phyloP scores from a whole-genome alignment of 92 coral and sea anemone genomes.

The Scolanthus callimorphus region DNA sequence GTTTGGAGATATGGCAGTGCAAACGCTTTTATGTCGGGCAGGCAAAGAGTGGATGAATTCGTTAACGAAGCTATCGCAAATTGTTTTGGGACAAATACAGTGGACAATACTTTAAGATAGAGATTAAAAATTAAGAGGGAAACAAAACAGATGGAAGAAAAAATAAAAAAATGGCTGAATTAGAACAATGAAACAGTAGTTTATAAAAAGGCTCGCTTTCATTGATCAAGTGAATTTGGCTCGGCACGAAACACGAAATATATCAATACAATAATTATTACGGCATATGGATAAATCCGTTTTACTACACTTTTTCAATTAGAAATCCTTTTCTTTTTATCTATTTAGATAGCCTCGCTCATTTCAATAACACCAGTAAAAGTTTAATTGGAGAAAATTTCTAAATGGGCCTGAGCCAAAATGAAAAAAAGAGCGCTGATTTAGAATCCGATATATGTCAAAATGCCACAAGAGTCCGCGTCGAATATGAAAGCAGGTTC shows the following conservation, averaged over 20 bases:
- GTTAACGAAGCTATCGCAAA: neutral
- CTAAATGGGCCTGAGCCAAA: no score
- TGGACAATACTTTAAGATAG: neutral
- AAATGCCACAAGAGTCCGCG: no score
- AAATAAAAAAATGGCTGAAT: no score
- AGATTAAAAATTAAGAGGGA: neutral
- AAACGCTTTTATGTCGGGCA: neutral
- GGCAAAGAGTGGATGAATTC: neutral
- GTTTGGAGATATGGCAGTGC: neutral
- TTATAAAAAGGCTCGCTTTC: no score
- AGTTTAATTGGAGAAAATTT: conserved; percentile 5
- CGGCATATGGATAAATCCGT: neutral
- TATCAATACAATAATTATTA: neutral
- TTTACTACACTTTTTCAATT: neutral
- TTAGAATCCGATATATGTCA: no score
- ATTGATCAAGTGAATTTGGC: no score
- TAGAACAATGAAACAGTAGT: no score
- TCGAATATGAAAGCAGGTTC: no score
- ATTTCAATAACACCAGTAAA: neutral
- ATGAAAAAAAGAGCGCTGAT: no score
- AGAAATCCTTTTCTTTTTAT: neutral
- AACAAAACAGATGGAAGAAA: neutral
- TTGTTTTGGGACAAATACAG: conserved; percentile 5
- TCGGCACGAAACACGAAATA: no score
- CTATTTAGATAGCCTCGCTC: neutral